These are phyloP conservation scores for Gymnocypris eckloni DNA, from an alignment of 2,797 vertebrate species.

Conservation along the genomic window DNA sequence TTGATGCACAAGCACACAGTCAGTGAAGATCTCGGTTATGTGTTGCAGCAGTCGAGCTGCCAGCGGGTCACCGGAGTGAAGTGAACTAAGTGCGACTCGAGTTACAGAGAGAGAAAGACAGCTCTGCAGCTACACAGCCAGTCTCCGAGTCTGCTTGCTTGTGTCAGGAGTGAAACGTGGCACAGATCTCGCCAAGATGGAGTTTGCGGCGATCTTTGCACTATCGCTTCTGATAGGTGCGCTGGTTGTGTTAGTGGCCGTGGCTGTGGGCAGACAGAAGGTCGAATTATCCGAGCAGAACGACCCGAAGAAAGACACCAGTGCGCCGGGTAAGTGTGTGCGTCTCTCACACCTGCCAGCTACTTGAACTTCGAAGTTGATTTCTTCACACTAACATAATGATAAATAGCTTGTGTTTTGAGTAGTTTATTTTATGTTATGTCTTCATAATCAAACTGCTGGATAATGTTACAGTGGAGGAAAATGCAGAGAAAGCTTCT, in stretches of 20 bases:
- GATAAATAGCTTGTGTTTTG: background rate
- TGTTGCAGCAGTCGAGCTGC: constrained; percentile 18
- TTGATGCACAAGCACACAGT: background rate
- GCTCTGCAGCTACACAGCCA: background rate
- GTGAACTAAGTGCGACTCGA: constrained; percentile 17
- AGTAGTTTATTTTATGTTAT: background rate
- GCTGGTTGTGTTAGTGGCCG: constrained; percentile 52
- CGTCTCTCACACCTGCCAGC: background rate
- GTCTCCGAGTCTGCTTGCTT: background rate
- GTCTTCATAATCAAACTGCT: constrained; percentile 1
- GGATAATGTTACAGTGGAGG: constrained; percentile 66
- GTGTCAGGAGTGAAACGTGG: constrained; percentile 38
- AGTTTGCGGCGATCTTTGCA: constrained; percentile 52
- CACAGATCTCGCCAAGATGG: constrained; percentile 50
- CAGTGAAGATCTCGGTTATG: constrained; percentile 17
- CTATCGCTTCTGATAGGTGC: constrained; percentile 55
- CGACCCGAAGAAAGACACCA: constrained; percentile 20
- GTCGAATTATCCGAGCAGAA: constrained; percentile 34
- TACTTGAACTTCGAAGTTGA: background rate
- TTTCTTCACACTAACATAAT: background rate
- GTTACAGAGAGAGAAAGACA: background rate
- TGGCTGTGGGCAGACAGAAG: constrained; percentile 53
- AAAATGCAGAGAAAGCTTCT: constrained; percentile 69
- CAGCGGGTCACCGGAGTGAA: constrained; percentile 22
- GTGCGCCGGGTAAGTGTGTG: constrained; percentile 31